These are phyloP conservation scores for Charina bottae DNA, from an alignment of 2,113 vertebrate genomes.

Conservation along the genomic window DNA sequence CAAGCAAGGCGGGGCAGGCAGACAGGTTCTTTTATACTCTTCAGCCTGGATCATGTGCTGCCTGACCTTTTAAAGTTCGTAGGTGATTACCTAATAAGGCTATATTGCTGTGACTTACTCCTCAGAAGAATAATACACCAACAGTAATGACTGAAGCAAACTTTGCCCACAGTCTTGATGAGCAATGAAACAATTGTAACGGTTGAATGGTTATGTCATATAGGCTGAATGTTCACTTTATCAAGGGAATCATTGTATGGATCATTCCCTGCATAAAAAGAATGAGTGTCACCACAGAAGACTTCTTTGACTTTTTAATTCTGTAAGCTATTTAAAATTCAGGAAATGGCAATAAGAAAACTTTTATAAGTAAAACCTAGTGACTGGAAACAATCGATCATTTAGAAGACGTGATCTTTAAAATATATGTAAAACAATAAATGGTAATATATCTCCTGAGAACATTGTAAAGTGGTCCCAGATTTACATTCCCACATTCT, in stretches of 20 bases:
- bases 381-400: constrained; percentile 13
- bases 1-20: too few species aligned
- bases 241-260: background rate
- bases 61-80: too few species aligned
- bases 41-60: too few species aligned
- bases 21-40: too few species aligned
- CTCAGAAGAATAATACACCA: too few species aligned
- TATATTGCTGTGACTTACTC: too few species aligned
- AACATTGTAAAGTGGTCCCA: constrained; percentile 17
- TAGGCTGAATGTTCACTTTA: background rate
- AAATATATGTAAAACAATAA: constrained; percentile 35
- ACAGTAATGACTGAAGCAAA: background rate
- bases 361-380: background rate
- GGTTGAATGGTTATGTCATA: background rate
- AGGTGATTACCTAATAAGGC: too few species aligned
- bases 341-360: background rate
- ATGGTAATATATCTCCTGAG: background rate
- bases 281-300: background rate
- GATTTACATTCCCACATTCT: background rate
- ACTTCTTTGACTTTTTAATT: background rate
- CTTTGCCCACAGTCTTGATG: background rate
- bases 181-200: background rate
- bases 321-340: constrained; percentile 8
- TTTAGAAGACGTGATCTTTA: constrained; percentile 22
- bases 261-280: background rate